Conservation (phyloP, 2,888 invertebrate species). For the Dicyrtoma fusca region DNA sequence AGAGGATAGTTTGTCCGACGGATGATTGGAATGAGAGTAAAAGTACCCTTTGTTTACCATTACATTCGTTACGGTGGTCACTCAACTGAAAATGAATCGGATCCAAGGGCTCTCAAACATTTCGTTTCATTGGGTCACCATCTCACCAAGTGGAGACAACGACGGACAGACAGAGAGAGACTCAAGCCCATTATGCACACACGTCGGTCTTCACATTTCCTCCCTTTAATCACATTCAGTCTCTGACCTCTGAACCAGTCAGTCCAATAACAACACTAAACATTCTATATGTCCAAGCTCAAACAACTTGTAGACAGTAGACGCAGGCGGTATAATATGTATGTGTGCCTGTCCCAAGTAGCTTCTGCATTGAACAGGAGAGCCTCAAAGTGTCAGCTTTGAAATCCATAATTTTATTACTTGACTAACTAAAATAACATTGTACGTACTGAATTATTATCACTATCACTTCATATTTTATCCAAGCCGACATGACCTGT, state of each 20-base stretch:
- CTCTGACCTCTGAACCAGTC: constrained; percentile 29
- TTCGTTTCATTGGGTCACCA: constrained; percentile 28
- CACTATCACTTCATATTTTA: not conserved
- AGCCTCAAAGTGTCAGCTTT: not conserved
- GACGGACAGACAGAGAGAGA: not conserved
- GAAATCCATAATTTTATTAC: not conserved
- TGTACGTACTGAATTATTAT: constrained; percentile 10
- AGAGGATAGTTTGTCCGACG: constrained; percentile 22
- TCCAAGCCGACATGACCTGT: too few species aligned
- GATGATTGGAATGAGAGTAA: not conserved
- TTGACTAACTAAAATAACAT: too few species aligned
- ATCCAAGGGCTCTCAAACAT: constrained; percentile 49
- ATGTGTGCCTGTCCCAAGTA: not conserved
- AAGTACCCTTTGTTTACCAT: constrained; percentile 49
- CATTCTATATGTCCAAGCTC: not conserved
- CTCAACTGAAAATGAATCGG: constrained; percentile 55
- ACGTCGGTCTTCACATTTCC: not conserved
- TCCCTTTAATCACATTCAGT: constrained; percentile 16
- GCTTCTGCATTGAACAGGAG: not conserved
- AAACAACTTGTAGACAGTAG: too few species aligned
- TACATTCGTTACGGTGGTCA: constrained; percentile 55
- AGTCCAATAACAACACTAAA: constrained; percentile 21
- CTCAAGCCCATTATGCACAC: too few species aligned
- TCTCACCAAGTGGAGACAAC: not conserved
- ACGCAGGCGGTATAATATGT: too few species aligned